Conservation (phyloP, 2,888 invertebrate genomes). For the Drosophila kanekoi region DNA sequence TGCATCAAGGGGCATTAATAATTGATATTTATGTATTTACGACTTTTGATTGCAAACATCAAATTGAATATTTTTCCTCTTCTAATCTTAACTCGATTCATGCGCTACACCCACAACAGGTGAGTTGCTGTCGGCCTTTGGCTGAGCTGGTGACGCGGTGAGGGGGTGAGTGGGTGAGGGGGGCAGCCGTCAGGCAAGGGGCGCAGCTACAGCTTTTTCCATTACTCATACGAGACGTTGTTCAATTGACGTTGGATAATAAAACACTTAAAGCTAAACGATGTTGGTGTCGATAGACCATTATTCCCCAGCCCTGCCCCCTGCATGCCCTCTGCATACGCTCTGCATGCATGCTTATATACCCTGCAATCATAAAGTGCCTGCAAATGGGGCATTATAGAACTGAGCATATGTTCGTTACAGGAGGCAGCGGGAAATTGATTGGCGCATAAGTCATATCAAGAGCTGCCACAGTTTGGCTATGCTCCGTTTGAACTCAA, state of each 20-base stretch:
- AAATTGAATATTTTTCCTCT: not conserved
- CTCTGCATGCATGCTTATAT: not conserved
- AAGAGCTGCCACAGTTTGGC: too few relatives aligned
- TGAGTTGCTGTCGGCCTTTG: not conserved
- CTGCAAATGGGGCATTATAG: too few relatives aligned
- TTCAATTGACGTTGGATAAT: slow-evolving; percentile 48
- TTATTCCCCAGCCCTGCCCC: not conserved
- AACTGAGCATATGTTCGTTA: not conserved
- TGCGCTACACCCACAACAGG: not conserved
- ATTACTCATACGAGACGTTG: slow-evolving; percentile 58
- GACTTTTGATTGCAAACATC: slow-evolving; percentile 7
- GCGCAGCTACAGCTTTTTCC: slow-evolving; percentile 4
- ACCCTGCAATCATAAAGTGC: slow-evolving; percentile 4
- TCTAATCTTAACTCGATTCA: not conserved
- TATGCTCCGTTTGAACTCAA: too few relatives aligned
- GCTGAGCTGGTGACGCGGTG: not conserved
- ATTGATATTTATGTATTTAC: slow-evolving; percentile 16
- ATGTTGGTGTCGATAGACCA: slow-evolving; percentile 30
- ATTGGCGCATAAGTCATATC: too few relatives aligned
- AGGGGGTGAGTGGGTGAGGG: not conserved
- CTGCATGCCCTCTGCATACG: not conserved
- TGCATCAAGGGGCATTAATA: not conserved
- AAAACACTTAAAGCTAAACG: slow-evolving; percentile 57
- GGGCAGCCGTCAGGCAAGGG: not conserved
- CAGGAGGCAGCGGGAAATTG: not conserved